Evolutionary conservation across 2,797 vertebrate species (phyloP).

Genomic region (Moxostoma hubbsi): DNA sequence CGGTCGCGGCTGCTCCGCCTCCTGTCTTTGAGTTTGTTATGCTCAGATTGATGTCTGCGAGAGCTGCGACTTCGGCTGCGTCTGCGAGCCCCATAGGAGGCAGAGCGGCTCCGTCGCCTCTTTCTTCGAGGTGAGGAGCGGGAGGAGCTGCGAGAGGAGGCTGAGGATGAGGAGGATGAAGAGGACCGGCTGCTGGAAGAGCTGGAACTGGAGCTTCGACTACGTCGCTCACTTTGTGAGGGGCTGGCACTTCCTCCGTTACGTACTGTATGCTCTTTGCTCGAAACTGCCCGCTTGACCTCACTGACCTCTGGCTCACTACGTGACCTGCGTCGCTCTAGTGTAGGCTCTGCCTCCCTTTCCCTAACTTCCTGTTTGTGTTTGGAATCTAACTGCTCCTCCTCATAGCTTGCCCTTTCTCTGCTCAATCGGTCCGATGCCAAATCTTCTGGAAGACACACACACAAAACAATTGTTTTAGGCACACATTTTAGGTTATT

Average conservation of each 20-base stretch:
- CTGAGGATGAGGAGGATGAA: slow-evolving; percentile 90
- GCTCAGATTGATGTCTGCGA: slow-evolving; percentile 84
- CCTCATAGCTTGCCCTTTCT: slow-evolving; percentile 89
- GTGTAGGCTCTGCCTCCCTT: slow-evolving; percentile 83
- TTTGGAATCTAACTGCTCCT: slow-evolving; percentile 84
- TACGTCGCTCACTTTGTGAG: slow-evolving; percentile 87
- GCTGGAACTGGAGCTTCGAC: slow-evolving; percentile 87
- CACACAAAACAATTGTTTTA: slow-evolving; percentile 26
- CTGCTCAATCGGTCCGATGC: slow-evolving; percentile 85
- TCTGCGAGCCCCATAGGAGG: slow-evolving; percentile 82
- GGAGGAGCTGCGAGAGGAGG: slow-evolving; percentile 90
- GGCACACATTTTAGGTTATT: neutral
- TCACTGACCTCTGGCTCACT: slow-evolving; percentile 84
- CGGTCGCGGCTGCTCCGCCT: slow-evolving; percentile 82
- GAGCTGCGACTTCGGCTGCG: slow-evolving; percentile 91
- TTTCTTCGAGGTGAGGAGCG: slow-evolving; percentile 90
- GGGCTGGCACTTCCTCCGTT: slow-evolving; percentile 74
- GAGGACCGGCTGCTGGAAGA: slow-evolving; percentile 89
- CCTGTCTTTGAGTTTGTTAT: slow-evolving; percentile 86
- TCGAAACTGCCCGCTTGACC: slow-evolving; percentile 83
- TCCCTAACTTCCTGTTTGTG: slow-evolving; percentile 89
- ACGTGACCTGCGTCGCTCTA: slow-evolving; percentile 90
- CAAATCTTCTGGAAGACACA: slow-evolving; percentile 84
- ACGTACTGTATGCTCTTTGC: slow-evolving; percentile 81
- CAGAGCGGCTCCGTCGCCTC: slow-evolving; percentile 88